Conservation (phyloP, 2,888 invertebrate species). For the Sphaerophoria taeniata region DNA sequence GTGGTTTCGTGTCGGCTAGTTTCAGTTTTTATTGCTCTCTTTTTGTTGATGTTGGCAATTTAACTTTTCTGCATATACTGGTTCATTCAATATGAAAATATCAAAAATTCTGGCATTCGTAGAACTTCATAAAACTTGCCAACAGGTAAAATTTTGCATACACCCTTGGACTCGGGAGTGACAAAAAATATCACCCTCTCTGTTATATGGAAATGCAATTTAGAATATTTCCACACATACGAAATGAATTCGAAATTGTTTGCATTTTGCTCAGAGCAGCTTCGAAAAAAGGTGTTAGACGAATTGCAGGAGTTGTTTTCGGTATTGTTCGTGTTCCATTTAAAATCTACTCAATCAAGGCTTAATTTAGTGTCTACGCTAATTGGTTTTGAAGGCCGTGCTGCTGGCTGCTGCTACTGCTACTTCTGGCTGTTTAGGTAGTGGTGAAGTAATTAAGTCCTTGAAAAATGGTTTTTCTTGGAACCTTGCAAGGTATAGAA, state of each 20-base stretch:
- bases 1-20: constrained; percentile 9
- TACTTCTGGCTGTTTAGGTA: not conserved
- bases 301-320: not conserved
- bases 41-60: constrained; percentile 58
- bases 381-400: constrained; percentile 13
- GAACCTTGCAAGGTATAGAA: not conserved
- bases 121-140: constrained; percentile 32
- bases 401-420: not conserved
- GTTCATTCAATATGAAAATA: not conserved
- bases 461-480: not conserved
- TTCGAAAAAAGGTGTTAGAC: not conserved
- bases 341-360: constrained; percentile 20
- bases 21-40: constrained; percentile 1
- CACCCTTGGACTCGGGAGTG: not conserved
- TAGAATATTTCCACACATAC: constrained; percentile 16
- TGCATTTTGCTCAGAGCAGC: not conserved
- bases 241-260: constrained; percentile 26
- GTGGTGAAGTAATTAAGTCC: constrained; percentile 6
- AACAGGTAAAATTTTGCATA: constrained; percentile 37
- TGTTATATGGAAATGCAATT: constrained; percentile 33
- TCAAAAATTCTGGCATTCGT: constrained; percentile 44
- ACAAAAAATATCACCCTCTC: not conserved
- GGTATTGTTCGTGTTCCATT: not conserved
- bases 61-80: constrained; percentile 53
- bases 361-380: constrained; percentile 7